These are phyloP conservation scores for Isurus oxyrinchus DNA, from an alignment of 2,113 vertebrate species.

Conservation along the genomic window DNA sequence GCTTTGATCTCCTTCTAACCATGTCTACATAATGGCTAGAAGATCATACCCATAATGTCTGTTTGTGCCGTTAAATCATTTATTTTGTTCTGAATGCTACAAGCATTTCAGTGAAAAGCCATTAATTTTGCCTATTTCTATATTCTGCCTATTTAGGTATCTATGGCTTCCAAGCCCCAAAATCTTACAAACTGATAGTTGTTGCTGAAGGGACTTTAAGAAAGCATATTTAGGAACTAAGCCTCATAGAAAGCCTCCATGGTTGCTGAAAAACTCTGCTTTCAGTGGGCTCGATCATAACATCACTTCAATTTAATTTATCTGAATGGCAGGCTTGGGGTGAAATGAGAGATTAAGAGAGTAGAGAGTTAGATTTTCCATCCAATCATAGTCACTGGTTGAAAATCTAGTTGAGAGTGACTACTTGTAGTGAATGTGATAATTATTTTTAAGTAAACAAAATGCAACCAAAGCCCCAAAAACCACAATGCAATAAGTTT, in stretches of 20 bases:
- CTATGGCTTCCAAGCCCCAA: too few species aligned
- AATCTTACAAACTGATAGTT: not conserved
- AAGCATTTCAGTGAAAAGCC: too few species aligned
- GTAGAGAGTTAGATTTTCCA: not conserved
- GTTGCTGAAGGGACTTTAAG: not conserved
- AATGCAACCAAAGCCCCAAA: not conserved
- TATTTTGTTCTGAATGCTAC: too few species aligned
- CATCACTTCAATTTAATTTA: not conserved
- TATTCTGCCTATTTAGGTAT: too few species aligned
- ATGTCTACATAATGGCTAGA: too few species aligned
- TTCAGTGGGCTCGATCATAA: not conserved
- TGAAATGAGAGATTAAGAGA: not conserved
- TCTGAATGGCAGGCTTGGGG: not conserved
- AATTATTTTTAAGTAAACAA: not conserved
- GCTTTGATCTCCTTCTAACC: too few species aligned
- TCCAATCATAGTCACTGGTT: not conserved
- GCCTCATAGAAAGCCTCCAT: not conserved
- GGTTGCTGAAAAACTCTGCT: too few species aligned
- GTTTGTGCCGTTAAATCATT: too few species aligned
- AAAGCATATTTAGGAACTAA: not conserved
- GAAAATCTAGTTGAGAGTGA: not conserved
- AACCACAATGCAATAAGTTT: not conserved
- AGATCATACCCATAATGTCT: too few species aligned
- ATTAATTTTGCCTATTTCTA: too few species aligned
- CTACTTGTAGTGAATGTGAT: not conserved